A percentile compares a stretch with the other conserved stretches of the same genome.
These are phyloP conservation scores for Clarias batrachus DNA, from an alignment of 2,113 vertebrate species.

Conservation along the genomic window DNA sequence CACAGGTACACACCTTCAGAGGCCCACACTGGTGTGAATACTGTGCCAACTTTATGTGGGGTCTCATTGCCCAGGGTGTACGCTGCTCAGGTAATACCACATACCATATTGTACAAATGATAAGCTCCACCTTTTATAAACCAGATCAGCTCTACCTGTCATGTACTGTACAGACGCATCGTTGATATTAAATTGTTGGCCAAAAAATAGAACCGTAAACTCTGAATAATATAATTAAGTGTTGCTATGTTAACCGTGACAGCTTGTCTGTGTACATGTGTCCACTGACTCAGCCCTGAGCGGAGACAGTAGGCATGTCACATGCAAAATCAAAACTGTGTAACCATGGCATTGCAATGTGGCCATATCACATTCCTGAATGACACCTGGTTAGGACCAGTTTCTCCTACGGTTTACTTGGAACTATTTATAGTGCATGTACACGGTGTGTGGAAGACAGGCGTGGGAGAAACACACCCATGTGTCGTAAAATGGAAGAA, in stretches of 20 bases:
- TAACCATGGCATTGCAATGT: conserved; percentile 26
- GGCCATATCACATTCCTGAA: conserved; percentile 45
- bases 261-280: conserved; percentile 8
- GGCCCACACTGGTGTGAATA: conserved; percentile 98
- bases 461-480: conserved; percentile 41
- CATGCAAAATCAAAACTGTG: not conserved
- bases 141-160: not conserved
- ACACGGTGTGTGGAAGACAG: conserved; percentile 16
- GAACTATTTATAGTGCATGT: conserved; percentile 49
- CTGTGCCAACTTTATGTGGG: conserved; percentile 99
- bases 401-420: conserved; percentile 32
- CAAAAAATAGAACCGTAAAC: not conserved
- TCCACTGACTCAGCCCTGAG: not conserved
- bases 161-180: not conserved
- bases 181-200: not conserved
- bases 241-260: not conserved
- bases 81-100: conserved; percentile 88
- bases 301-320: conserved; percentile 10
- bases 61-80: conserved; percentile 96
- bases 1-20: conserved; percentile 91
- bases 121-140: not conserved
- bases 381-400: conserved; percentile 55
- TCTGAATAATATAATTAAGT: conserved; percentile 10
- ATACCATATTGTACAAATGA: not conserved
- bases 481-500: conserved; percentile 17